A percentile compares a stretch with the other conserved stretches of the same genome.
These are phyloP conservation scores for Tyto alba DNA, from an alignment of 2,113 vertebrate species.

Conservation along the genomic window DNA sequence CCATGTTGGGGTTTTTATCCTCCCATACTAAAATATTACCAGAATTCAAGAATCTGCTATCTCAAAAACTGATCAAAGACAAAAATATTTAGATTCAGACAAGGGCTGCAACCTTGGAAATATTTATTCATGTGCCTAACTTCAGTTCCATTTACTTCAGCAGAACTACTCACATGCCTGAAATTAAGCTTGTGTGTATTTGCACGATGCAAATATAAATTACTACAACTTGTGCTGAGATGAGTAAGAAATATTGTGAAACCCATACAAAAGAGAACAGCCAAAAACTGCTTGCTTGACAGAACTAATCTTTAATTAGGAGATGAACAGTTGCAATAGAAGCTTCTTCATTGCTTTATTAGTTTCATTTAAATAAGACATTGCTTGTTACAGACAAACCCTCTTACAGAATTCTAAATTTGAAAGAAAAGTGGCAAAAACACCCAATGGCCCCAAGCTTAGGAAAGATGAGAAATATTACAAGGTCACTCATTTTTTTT, in stretches of 20 bases:
- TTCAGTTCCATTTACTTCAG: background rate
- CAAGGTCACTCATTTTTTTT: rapidly evolving
- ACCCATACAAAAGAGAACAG: conserved; percentile 16
- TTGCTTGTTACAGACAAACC: background rate
- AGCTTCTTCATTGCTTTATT: conserved; percentile 15
- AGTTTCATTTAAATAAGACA: background rate
- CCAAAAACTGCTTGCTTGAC: conserved; percentile 53
- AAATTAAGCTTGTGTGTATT: background rate
- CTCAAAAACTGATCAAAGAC: conserved; percentile 40
- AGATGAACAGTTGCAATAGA: conserved; percentile 17
- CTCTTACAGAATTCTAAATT: background rate
- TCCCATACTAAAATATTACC: conserved; percentile 27
- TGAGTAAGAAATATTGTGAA: conserved; percentile 66
- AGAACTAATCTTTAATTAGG: conserved; percentile 54
- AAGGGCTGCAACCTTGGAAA: conserved; percentile 38
- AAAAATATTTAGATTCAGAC: conserved; percentile 41
- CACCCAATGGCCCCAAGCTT: background rate
- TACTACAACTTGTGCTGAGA: background rate
- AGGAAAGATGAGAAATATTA: background rate
- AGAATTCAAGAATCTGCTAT: conserved; percentile 29
- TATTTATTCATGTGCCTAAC: conserved; percentile 25
- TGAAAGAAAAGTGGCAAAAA: background rate
- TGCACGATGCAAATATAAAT: background rate
- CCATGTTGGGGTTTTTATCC: background rate
- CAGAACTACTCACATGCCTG: background rate